Percentiles rank a stretch among this genome's conserved stretches.
Evolutionary conservation across 2,888 invertebrate species (phyloP).

Genomic region (Andrena camellia): DNA sequence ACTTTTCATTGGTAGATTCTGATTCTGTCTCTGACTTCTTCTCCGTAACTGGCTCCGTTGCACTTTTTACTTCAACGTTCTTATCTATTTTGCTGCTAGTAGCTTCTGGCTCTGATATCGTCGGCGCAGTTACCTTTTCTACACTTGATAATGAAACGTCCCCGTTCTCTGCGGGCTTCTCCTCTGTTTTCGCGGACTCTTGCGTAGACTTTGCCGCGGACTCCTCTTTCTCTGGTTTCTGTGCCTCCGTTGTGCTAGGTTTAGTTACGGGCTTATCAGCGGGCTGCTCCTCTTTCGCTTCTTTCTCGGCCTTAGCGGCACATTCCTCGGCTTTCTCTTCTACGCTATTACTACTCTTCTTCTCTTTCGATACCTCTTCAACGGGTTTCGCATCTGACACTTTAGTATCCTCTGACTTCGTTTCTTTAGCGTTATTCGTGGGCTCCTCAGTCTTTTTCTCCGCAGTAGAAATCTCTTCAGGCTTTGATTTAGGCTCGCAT

Average conservation of each 20-base stretch:
- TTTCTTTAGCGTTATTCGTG: conserved; percentile 45
- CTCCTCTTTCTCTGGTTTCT: conserved; percentile 52
- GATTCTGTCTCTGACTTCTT: conserved; percentile 47
- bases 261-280: conserved; percentile 42
- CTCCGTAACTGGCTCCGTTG: conserved; percentile 44
- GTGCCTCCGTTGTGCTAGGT: conserved; percentile 39
- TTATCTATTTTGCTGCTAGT: conserved; percentile 61
- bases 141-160: conserved; percentile 38
- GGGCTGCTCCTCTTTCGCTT: conserved; percentile 55
- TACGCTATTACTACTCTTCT: conserved; percentile 41
- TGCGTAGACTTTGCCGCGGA: conserved; percentile 46
- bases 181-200: conserved; percentile 61
- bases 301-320: conserved; percentile 40
- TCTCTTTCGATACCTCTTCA: conserved; percentile 38
- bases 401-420: conserved; percentile 47
- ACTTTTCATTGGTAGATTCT: conserved; percentile 76
- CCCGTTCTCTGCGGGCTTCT: conserved; percentile 64
- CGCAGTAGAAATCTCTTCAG: conserved; percentile 46
- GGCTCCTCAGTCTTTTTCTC: conserved; percentile 74
- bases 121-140: conserved; percentile 63
- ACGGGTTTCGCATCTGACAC: conserved; percentile 56
- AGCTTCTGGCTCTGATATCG: conserved; percentile 62
- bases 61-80: conserved; percentile 63
- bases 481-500: conserved; percentile 57
- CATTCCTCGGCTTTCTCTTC: conserved; percentile 58